These are phyloP conservation scores for Hippocampus barbouri DNA, from an alignment of 2,113 vertebrate species.

Conservation along the genomic window DNA sequence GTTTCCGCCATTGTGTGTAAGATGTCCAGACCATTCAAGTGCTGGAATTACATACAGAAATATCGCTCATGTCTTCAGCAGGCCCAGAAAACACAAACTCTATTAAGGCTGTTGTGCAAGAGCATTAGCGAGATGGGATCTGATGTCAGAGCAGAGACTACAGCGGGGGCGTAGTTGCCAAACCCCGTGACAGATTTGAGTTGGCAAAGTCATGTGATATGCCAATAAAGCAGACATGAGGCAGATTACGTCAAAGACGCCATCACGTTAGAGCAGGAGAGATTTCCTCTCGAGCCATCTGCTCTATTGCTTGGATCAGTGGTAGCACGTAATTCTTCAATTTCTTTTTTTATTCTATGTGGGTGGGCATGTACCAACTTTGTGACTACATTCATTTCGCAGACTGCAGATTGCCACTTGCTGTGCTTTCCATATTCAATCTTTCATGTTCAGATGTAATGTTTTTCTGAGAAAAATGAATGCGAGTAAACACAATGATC, in stretches of 20 bases:
- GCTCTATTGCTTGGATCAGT: constrained; percentile 36
- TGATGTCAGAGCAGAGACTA: constrained; percentile 35
- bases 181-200: constrained; percentile 46
- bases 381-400: neutral
- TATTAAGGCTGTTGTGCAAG: constrained; percentile 71
- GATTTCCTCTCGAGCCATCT: constrained; percentile 44
- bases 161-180: constrained; percentile 44
- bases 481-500: neutral
- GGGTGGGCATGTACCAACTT: neutral
- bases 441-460: no score
- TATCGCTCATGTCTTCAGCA: constrained; percentile 45
- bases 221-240: constrained; percentile 63
- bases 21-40: constrained; percentile 7
- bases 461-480: neutral
- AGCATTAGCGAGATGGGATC: constrained; percentile 68
- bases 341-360: constrained; percentile 16
- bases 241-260: constrained; percentile 50
- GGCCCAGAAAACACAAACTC: constrained; percentile 39
- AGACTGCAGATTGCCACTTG: neutral
- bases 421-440: no score
- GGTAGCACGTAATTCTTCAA: constrained; percentile 26
- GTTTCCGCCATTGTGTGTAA: neutral
- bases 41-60: constrained; percentile 43
- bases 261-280: constrained; percentile 37
- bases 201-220: constrained; percentile 57